phyloP scores from a whole-genome alignment of 2,888 invertebrate genomes.

The Drosophila neotestacea region DNA sequence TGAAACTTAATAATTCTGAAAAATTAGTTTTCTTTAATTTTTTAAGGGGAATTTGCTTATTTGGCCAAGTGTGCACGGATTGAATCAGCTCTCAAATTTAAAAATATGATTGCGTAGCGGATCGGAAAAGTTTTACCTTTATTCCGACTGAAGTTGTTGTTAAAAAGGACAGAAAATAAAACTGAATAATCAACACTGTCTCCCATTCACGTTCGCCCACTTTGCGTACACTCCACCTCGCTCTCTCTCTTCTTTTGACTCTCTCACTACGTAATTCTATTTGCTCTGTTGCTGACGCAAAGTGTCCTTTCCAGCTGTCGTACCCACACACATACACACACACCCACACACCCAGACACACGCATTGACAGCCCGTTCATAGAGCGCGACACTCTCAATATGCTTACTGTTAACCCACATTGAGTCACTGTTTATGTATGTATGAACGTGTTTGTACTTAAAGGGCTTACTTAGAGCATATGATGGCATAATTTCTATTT shows the following conservation, averaged over 20 bases:
- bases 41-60: too few species aligned
- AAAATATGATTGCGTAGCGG: too few species aligned
- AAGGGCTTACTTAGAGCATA: slow-evolving; percentile 55
- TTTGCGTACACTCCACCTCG: background rate
- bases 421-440: slow-evolving; percentile 24
- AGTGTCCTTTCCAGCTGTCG: slow-evolving; percentile 69
- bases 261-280: slow-evolving; percentile 57
- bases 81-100: too few species aligned
- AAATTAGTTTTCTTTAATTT: too few species aligned
- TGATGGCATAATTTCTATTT: slow-evolving; percentile 70
- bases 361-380: slow-evolving; percentile 11
- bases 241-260: background rate
- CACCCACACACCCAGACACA: slow-evolving; percentile 9
- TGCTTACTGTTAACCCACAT: slow-evolving; percentile 65
- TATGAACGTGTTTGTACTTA: slow-evolving; percentile 48
- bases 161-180: too few species aligned
- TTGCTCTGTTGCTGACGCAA: slow-evolving; percentile 72
- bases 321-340: slow-evolving; percentile 30
- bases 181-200: too few species aligned
- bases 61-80: too few species aligned
- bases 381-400: slow-evolving; percentile 61
- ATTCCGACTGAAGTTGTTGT: too few species aligned
- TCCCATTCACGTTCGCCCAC: background rate
- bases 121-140: too few species aligned
- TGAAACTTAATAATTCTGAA: too few species aligned